A percentile compares a stretch with the other conserved stretches of the same genome.
Evolutionary conservation across 1,140 invertebrate genomes (phyloP).

Genomic region (Harpegnathos saltator): DNA sequence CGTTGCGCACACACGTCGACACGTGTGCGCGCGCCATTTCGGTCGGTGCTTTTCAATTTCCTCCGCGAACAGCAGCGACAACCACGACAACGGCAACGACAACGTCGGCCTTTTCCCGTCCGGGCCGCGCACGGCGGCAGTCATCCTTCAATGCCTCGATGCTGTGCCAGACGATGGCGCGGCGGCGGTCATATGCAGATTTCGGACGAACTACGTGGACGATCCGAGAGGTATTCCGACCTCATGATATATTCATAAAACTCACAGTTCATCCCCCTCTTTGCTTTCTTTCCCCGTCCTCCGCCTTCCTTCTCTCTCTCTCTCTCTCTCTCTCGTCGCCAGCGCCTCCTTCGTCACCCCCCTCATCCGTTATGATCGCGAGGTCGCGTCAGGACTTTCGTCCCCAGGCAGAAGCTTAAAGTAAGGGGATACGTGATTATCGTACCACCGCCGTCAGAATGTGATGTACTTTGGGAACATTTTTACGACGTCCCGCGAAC

Average conservation of each 20-base stretch:
- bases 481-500: background rate
- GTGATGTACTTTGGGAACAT: constrained; percentile 49
- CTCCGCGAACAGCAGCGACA: constrained; percentile 32
- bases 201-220: constrained; percentile 45
- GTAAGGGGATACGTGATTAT: constrained; percentile 33
- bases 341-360: no score
- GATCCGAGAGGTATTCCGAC: constrained; percentile 31
- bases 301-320: background rate
- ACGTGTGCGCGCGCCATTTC: constrained; percentile 55
- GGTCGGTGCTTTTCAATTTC: constrained; percentile 74
- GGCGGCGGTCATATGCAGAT: constrained; percentile 54
- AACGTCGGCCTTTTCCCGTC: constrained; percentile 21
- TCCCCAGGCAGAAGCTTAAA: constrained; percentile 53
- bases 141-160: constrained; percentile 60
- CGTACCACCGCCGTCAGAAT: constrained; percentile 9
- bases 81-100: background rate
- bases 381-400: constrained; percentile 35
- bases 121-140: background rate
- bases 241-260: constrained; percentile 74
- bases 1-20: background rate
- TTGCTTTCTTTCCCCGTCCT: constrained; percentile 1
- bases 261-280: constrained; percentile 34
- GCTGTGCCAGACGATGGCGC: constrained; percentile 28
- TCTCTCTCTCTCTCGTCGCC: no score
- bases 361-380: constrained; percentile 49